These are phyloP conservation scores for Acrossocheilus fasciatus DNA, from an alignment of 2,797 vertebrate species.

Conservation along the genomic window DNA sequence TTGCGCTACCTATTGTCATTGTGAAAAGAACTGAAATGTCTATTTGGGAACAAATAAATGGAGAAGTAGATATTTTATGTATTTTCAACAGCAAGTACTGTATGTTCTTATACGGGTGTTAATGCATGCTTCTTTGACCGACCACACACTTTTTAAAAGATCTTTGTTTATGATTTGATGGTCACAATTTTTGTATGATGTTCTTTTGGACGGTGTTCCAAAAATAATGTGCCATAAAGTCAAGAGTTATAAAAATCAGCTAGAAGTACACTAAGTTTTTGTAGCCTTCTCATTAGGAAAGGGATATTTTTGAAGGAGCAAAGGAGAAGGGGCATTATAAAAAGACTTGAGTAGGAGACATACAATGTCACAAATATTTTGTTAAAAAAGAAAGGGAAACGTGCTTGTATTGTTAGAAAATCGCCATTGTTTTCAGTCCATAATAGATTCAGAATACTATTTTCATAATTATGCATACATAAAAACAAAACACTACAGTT, in stretches of 20 bases:
- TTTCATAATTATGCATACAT: slow-evolving; percentile 29
- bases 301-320: slow-evolving; percentile 32
- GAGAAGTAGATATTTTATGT: slow-evolving; percentile 53
- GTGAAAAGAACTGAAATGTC: neutral
- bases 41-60: slow-evolving; percentile 29
- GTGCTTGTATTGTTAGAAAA: slow-evolving; percentile 4
- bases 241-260: slow-evolving; percentile 14
- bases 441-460: slow-evolving; percentile 11
- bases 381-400: neutral
- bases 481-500: neutral
- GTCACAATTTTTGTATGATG: slow-evolving; percentile 18
- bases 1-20: neutral
- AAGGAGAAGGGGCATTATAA: neutral
- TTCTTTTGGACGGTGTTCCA: slow-evolving; percentile 35
- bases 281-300: slow-evolving; percentile 17
- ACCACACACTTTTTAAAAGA: slow-evolving; percentile 59
- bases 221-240: slow-evolving; percentile 46
- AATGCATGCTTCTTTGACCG: slow-evolving; percentile 75
- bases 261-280: slow-evolving; percentile 26
- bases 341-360: neutral
- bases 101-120: slow-evolving; percentile 76
- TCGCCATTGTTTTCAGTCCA: neutral
- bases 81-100: slow-evolving; percentile 68
- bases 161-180: slow-evolving; percentile 50
- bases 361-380: slow-evolving; percentile 42